A percentile compares a stretch with the other conserved stretches of the same genome.
These are phyloP conservation scores for Drosophila histrio DNA, from an alignment of 2,888 invertebrate genomes.

Conservation along the genomic window DNA sequence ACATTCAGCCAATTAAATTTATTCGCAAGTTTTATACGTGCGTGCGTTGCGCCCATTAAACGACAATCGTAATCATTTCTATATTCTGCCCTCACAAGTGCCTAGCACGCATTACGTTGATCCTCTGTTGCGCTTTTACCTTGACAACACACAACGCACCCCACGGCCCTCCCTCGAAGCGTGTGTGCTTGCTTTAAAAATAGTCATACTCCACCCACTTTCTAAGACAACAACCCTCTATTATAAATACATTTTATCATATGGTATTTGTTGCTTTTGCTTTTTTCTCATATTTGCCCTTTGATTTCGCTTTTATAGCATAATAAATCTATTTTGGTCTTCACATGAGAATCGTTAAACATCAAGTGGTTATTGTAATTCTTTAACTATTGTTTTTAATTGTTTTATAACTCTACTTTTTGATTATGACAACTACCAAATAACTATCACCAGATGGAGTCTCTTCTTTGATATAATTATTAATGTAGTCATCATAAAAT, in stretches of 20 bases:
- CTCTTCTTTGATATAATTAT: not conserved
- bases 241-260: conserved; percentile 29
- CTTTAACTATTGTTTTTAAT: conserved; percentile 53
- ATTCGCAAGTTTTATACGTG: conserved; percentile 57
- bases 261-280: conserved; percentile 6
- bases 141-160: conserved; percentile 26
- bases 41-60: conserved; percentile 49
- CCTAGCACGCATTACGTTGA: conserved; percentile 68
- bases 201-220: not conserved
- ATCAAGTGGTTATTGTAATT: conserved; percentile 61
- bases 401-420: conserved; percentile 20
- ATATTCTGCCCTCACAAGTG: conserved; percentile 49
- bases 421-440: not conserved
- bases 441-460: not conserved
- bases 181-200: conserved; percentile 10
- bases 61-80: conserved; percentile 30
- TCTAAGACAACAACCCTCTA: not conserved
- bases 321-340: conserved; percentile 26
- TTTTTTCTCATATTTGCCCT: conserved; percentile 4
- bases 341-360: conserved; percentile 15
- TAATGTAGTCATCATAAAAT: not conserved
- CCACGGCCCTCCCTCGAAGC: not conserved
- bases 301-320: conserved; percentile 27
- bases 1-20: conserved; percentile 60
- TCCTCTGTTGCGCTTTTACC: conserved; percentile 49